Conservation (phyloP, 2,113 vertebrate genomes). For the Paedocypris sp. region DNA sequence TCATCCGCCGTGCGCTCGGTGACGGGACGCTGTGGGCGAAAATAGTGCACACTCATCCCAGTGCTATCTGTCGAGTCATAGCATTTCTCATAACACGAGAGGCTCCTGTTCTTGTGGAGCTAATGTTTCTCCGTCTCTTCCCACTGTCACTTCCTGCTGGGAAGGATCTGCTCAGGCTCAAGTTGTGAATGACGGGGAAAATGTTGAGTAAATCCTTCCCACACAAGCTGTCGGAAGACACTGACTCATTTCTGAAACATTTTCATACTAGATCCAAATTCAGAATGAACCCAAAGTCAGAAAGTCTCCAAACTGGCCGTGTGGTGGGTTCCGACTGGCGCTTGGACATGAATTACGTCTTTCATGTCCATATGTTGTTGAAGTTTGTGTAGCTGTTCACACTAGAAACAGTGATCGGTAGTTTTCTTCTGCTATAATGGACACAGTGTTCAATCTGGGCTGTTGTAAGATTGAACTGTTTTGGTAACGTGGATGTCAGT, state of each 20-base stretch:
- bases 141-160: neutral
- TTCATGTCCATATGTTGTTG: no score
- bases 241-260: neutral
- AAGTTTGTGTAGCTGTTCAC: no score
- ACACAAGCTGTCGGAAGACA: neutral
- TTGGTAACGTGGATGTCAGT: no score
- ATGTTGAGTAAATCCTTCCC: neutral
- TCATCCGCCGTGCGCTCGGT: constrained; percentile 6
- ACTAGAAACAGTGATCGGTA: no score
- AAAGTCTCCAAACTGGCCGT: no score
- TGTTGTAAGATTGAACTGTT: no score
- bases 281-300: no score
- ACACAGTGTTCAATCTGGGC: no score
- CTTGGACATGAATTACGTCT: no score
- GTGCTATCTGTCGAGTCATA: constrained; percentile 6
- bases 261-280: neutral
- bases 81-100: constrained; percentile 22
- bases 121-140: neutral
- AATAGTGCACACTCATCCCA: constrained; percentile 21
- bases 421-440: no score
- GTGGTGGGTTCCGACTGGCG: no score
- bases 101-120: neutral
- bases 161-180: neutral
- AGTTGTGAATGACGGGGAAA: neutral
- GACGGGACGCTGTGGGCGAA: neutral